Conservation (phyloP, 1,140 invertebrate species). For the Trialeurodes vaporariorum region DNA sequence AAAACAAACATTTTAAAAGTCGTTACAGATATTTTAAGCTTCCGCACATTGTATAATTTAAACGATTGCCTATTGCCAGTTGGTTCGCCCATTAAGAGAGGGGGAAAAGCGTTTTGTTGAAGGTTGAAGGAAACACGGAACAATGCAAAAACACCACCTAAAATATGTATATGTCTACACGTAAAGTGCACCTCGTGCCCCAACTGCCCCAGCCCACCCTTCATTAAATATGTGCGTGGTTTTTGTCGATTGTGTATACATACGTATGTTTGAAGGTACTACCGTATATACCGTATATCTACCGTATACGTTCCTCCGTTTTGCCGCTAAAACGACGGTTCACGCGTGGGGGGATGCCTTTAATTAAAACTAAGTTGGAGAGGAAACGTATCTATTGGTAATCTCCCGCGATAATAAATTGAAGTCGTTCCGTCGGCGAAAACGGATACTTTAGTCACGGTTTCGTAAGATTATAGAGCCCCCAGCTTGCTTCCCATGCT, state of each 20-base stretch:
- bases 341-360: background rate
- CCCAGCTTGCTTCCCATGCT: background rate
- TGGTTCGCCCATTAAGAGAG: background rate
- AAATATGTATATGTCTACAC: background rate
- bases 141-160: background rate
- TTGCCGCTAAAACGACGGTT: no score
- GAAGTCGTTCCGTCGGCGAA: background rate
- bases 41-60: background rate
- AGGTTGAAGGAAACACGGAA: background rate
- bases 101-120: no score
- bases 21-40: background rate
- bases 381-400: background rate
- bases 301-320: no score
- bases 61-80: background rate
- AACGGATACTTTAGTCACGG: background rate
- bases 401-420: background rate
- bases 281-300: background rate
- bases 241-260: background rate
- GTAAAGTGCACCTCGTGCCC: no score
- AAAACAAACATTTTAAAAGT: no score
- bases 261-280: background rate
- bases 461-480: background rate
- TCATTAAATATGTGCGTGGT: background rate
- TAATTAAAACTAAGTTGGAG: background rate
- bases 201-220: no score